Base-by-base conservation (phyloP, 2,797 vertebrate species). In the Scomberomorus guttatus region DNA sequence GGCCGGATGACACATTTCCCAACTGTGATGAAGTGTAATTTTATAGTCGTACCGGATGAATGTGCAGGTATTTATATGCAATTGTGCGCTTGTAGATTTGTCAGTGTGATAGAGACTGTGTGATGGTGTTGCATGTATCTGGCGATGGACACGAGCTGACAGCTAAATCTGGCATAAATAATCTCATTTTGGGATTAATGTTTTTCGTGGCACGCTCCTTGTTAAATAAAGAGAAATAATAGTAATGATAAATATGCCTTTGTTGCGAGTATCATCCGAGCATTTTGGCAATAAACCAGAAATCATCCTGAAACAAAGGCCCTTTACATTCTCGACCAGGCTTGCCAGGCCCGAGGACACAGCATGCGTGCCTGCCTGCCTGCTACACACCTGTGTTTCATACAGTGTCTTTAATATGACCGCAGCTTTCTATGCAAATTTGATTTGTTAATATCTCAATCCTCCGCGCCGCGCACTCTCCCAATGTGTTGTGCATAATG, bases 271-370 rank as follows among this genome's bases (percentile, higher is more conserved):
- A 83, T 93, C 77, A 78, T 85, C 78, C 61, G 24, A 44, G 64
- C 55, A 62, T 65, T 85, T 79, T 90, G 92, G 90, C 88, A 90
- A 54, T 50, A 25, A 29, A 76, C 83, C 91, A 91, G 84, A 86
- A 78, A 72, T 75, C 20, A 87, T 82, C 72, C 22, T 37, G 66
- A 89, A 92, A 93, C 86, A 94, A 93, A 93, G 87, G 24, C 75
- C 60, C 75, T 89, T 91, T 85, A 77, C 87, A 90, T 88, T 85
- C 82, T 67, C 55, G 44, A 77, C 62, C 55, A 44, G 80, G 57
- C 72, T 81, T 89, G 85, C 78, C 77, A 54, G 76, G 86, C 79
- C 86, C 24, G 77, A 75, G 77, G 82, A 80, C 56, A 77, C 27
- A 4, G 70, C 63, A 22, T 57, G 78, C 51, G 51, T 69, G 72